Base-by-base conservation (phyloP, 2,888 invertebrate species). In the Drosophila borealis region DNA sequence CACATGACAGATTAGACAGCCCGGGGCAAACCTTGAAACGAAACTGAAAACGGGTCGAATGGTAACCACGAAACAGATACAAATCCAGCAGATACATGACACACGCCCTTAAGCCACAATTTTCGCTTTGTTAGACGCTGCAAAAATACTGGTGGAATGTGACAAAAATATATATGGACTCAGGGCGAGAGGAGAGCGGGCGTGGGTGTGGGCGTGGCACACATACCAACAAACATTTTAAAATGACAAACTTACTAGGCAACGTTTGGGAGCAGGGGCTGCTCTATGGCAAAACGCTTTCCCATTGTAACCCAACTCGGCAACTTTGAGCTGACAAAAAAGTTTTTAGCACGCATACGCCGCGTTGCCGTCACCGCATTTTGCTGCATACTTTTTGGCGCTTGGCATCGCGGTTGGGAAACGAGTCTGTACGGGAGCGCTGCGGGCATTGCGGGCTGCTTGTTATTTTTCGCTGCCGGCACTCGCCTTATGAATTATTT, bases 401-500 rank as follows among this genome's bases (percentile, higher is more conserved):
- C 63, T 86, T 74, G 74, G 64, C 80, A 53, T n/a, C 53, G 74
- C 34, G 81, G 65, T 64, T 49, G 19, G 36, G 45, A 14, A 34
- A 19, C 13, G 41, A 17, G 55, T 19, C 11, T 10, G 21, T 0
- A 0, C 37, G 49, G 9, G 46, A 33, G 36, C 50, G 37, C 57
- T 76, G 65, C 57, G 55, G 67, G 61, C 33, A 42, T 67, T 78
- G 72, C 41, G 70, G 67, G 63, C 63, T 64, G 70, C 82, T 88
- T 81, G 88, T 88, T 83, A 83, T 79, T 79, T 85, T 62, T 69
- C 45, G 75, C 80, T 80, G 53, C 56, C 49, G 63, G 85, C 85
- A 44, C 70, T 72, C 48, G 68, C 51, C 83, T 82, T 84, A 89
- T 85, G 88, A 89, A 81, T 89, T 89, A 88, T 89, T 88, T 85